A percentile compares a stretch with the other conserved stretches of the same genome.
Evolutionary conservation across 2,888 invertebrate species (phyloP).

Genomic region (Elysia crispata): DNA sequence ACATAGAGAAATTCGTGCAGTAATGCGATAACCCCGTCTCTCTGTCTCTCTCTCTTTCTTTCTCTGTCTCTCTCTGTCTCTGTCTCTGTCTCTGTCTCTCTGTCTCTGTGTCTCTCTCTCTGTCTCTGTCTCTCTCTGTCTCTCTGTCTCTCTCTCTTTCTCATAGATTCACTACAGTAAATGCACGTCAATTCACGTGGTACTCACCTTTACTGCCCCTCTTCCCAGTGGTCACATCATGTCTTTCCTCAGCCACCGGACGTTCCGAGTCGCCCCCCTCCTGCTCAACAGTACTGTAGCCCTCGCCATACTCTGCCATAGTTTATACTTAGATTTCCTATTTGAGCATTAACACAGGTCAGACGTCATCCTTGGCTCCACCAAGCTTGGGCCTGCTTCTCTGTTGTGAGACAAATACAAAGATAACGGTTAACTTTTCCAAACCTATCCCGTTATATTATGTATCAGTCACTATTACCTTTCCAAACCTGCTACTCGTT

Average conservation of each 20-base stretch:
- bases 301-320: constrained; percentile 44
- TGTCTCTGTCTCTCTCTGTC: not conserved
- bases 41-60: constrained; percentile 23
- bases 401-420: too few relatives aligned
- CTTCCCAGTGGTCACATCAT: constrained; percentile 36
- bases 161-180: not conserved
- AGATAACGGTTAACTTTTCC: too few relatives aligned
- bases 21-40: too few relatives aligned
- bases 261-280: not conserved
- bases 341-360: too few relatives aligned
- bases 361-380: too few relatives aligned
- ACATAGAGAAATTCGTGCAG: too few relatives aligned
- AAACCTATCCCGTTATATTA: too few relatives aligned
- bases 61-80: constrained; percentile 29
- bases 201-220: constrained; percentile 44
- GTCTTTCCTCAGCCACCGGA: constrained; percentile 32
- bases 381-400: too few relatives aligned
- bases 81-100: constrained; percentile 35
- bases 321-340: not conserved
- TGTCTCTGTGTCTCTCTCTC: constrained; percentile 30
- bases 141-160: too few relatives aligned
- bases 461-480: too few relatives aligned
- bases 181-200: too few relatives aligned
- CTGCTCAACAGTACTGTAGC: constrained; percentile 24
- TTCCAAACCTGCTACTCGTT: too few relatives aligned